Conservation (phyloP, 2,113 vertebrate genomes). For the Bombycilla garrulus region DNA sequence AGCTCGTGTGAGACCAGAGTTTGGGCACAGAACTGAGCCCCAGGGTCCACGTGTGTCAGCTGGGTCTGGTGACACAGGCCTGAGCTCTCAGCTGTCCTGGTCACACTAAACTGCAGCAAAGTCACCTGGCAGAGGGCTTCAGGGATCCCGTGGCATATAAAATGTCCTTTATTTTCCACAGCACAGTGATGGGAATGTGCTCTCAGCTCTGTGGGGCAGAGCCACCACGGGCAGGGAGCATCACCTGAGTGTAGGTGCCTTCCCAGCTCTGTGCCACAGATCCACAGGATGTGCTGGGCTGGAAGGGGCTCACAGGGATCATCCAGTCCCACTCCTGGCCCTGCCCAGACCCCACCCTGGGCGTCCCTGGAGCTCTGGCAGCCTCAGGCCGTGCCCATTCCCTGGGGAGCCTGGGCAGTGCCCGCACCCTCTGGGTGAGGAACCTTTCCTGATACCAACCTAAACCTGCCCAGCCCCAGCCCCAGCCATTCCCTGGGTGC, state of each 20-base stretch:
- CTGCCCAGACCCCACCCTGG: neutral
- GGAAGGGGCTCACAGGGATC: neutral
- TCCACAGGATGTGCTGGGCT: neutral
- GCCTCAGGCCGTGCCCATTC: neutral
- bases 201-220: neutral
- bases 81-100: neutral
- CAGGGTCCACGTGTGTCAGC: neutral
- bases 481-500: neutral
- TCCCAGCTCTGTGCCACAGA: neutral
- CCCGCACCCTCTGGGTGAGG: neutral
- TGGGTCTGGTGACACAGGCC: neutral
- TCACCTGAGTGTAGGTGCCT: neutral
- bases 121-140: neutral
- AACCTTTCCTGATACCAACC: accelerated
- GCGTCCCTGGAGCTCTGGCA: neutral
- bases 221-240: neutral
- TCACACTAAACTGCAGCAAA: neutral
- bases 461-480: accelerated
- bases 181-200: accelerated
- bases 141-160: accelerated
- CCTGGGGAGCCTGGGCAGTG: neutral
- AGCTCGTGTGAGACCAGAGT: neutral
- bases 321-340: accelerated
- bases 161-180: neutral
- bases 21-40: neutral